Evolutionary conservation across 1,140 invertebrate species (phyloP), one percentile per base, ranked within the genome.

Genomic region (Danaus melanippus): DNA sequence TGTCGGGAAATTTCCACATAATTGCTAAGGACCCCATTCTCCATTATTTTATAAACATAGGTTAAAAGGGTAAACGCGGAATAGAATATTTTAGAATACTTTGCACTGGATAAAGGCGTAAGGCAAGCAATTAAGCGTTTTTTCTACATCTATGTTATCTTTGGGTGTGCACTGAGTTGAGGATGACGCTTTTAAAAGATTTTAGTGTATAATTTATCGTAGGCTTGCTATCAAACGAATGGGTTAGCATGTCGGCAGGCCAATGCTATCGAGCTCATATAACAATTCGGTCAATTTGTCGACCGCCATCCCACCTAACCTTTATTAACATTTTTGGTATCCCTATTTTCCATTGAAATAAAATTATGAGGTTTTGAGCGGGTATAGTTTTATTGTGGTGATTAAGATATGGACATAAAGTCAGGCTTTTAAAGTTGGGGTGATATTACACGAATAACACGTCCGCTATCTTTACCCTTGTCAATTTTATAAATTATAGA

Each of bases 321-420:
- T 68, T 69, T 73, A 76, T 70, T 69, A 75, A 76, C 72, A 71
- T 74, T 79, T 79, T 79, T 73, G 71, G 65, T 71, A 47, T 56
- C 60, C 60, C 69, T 62, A 76, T 75, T 74, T 81, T 84, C 79
- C 72, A 76, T 68, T 70, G 54, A 53, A 63, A 64, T 71, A 72
- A 71, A 79, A 64, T 76, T 79, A 80, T 83, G 71, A 80, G 74
- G 67, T 76, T 84, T 74, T 67, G 69, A 74, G 64, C 64, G 70
- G 56, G 69, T 72, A 72, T 79, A 70, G 69, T 74, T 81, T 80
- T 84, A 84, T 81, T 79, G 73, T 67, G 69, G 76, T 77, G 79
- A 80, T 84, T 84, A 73, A 84, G 81, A 84, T 84, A 84, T 71
- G 64, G 61, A 66, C 53, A 78, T 67, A 74, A 76, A 68, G 70